phyloP scores from a whole-genome alignment of 1,140 invertebrate genomes.

The Philaenus spumarius region DNA sequence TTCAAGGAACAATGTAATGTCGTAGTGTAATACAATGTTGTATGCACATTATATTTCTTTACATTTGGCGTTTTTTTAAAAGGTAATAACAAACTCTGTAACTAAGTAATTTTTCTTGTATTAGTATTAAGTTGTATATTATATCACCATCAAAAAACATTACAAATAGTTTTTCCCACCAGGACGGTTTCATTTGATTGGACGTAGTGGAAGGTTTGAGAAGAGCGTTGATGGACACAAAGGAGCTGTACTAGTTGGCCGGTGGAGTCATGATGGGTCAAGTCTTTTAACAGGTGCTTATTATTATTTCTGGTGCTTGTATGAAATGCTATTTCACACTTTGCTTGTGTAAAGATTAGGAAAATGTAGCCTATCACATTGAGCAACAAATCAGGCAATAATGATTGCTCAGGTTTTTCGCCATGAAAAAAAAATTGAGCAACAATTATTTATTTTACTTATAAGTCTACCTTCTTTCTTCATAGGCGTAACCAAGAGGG shows the following conservation, averaged over 20 bases:
- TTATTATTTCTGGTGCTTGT: neutral
- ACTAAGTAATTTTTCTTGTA: no score
- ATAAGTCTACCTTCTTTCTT: no score
- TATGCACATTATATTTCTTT: no score
- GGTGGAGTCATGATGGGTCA: conserved; percentile 91
- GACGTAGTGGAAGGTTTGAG: conserved; percentile 83
- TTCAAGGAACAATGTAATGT: no score
- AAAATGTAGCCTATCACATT: neutral
- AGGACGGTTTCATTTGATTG: conserved; percentile 86
- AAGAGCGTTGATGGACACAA: conserved; percentile 88
- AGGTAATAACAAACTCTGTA: no score
- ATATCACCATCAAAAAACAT: neutral
- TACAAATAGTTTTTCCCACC: no score
- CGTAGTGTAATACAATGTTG: no score
- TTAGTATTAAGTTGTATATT: neutral
- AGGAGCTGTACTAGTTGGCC: conserved; percentile 75
- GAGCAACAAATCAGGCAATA: neutral
- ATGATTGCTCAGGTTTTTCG: neutral
- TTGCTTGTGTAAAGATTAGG: neutral
- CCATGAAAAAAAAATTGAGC: neutral
- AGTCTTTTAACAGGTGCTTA: conserved; percentile 73
- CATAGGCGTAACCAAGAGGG: no score
- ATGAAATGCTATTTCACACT: neutral
- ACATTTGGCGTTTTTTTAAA: no score
- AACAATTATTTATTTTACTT: neutral